A percentile compares a stretch with the other conserved stretches of the same genome.
phyloP scores from a whole-genome alignment of 1,140 invertebrate species.

The Trialeurodes vaporariorum region DNA sequence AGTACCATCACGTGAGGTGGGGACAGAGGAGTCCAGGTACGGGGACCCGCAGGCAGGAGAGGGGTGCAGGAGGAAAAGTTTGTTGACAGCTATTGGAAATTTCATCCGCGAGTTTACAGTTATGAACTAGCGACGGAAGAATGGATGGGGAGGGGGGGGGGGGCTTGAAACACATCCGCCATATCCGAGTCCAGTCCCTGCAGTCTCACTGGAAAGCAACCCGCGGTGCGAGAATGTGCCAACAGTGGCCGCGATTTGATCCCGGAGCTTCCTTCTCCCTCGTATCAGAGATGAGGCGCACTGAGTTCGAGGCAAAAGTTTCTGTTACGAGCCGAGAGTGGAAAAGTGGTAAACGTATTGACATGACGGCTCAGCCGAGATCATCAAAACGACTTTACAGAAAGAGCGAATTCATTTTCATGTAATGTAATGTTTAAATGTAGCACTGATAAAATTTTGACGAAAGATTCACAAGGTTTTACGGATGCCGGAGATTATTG shows the following conservation, averaged over 20 bases:
- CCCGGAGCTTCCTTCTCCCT: not conserved
- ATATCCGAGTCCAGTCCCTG: not conserved
- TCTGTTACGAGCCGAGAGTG: not conserved
- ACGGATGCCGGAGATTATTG: no score
- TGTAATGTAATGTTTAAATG: no score
- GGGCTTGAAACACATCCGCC: not conserved
- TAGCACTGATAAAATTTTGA: no score
- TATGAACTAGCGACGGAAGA: not conserved
- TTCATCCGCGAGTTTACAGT: not conserved
- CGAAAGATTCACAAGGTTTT: no score
- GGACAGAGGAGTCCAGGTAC: no score
- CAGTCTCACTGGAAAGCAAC: not conserved
- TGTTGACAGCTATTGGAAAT: not conserved
- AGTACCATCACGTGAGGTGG: no score
- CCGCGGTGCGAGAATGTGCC: not conserved
- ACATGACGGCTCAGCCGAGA: no score
- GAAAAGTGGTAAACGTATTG: no score
- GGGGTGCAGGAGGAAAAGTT: not conserved
- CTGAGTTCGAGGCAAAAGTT: not conserved
- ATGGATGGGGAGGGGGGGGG: no score
- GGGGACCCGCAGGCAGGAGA: not conserved
- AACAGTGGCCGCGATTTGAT: not conserved
- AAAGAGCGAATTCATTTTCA: no score
- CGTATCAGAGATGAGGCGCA: no score
- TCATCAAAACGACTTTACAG: no score